Percentiles rank a stretch among this genome's conserved stretches.
Conservation (phyloP, 2,797 vertebrate genomes). For the Sebastes diaconus region DNA sequence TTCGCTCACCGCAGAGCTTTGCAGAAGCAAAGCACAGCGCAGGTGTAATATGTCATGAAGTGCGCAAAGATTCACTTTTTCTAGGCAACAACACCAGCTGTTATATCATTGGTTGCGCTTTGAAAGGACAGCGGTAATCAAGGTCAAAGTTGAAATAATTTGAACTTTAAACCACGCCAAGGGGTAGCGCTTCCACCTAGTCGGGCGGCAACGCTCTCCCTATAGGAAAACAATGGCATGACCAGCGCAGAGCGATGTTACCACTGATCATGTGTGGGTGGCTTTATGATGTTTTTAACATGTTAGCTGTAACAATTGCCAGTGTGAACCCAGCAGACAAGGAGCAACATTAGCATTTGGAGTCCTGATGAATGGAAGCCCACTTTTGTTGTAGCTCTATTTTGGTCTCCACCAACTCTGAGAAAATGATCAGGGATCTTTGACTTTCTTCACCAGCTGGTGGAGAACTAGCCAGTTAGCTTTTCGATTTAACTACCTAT, state of each 20-base stretch:
- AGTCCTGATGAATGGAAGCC: not conserved
- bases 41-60: too few relatives aligned
- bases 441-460: too few relatives aligned
- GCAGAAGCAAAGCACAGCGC: too few relatives aligned
- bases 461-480: not conserved
- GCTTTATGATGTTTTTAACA: not conserved
- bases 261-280: not conserved
- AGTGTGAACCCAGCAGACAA: not conserved
- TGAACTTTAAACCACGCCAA: too few relatives aligned
- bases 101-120: too few relatives aligned
- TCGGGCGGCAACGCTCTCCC: too few relatives aligned
- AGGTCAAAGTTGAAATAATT: too few relatives aligned
- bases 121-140: too few relatives aligned
- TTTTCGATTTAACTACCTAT: not conserved
- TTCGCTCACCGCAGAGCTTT: too few relatives aligned
- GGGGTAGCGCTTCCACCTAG: too few relatives aligned
- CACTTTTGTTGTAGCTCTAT: not conserved
- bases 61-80: too few relatives aligned
- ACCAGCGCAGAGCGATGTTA: not conserved
- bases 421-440: not conserved
- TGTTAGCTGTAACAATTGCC: not conserved
- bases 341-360: not conserved
- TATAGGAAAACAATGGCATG: not conserved
- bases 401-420: not conserved
- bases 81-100: too few relatives aligned